Base-by-base conservation (phyloP, 2,113 vertebrate genomes). In the Capreolus pygargus region DNA sequence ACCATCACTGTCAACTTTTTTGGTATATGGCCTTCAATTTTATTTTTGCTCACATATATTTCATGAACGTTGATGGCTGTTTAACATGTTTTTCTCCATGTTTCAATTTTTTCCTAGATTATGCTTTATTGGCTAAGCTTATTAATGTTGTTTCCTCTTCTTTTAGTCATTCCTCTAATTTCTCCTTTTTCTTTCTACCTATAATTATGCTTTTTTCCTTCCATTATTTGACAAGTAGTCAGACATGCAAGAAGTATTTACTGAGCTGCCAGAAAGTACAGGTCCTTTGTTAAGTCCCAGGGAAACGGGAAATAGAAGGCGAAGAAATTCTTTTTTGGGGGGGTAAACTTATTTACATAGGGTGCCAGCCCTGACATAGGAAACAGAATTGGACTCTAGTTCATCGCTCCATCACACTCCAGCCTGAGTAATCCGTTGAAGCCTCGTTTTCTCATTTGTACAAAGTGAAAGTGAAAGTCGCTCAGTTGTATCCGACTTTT, bases 301-400 rank as follows among this genome's bases (percentile, higher is more conserved):
- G 36, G 45, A 95, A 91, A 86, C 2, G 17, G n/a, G 55, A 97
- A 94, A 92, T 64, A 95, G n/a, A 90, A 88, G 61, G 8, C 70
- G 47, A 94, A 86, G 47, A 92, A 93, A 96, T 88, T 61, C 6
- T 64, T 91, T 85, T 7, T 93, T 85, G 52, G 58, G 25, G 6
- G 5, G 39, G 36, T 61, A 70, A 93, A 27, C 39, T 47, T 93
- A 33, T 64, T 94, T 95, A 89, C 3, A 19, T 27, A 55, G n/a
- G 47, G 36, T 83, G 28, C 28, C 85, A 60, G 10, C 17, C 50
- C 21, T 89, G 58, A 43, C 19, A 33, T 4, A 82, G 82, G 58
- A 92, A 92, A 58, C 11, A 60, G 58, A 27, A 84, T 7, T 70
- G 28, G 36, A 13, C 47, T 57, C 14, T 89, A 55, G 55, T 91